phyloP scores from a whole-genome alignment of 1,140 invertebrate species.

The Cotesia vestalis region DNA sequence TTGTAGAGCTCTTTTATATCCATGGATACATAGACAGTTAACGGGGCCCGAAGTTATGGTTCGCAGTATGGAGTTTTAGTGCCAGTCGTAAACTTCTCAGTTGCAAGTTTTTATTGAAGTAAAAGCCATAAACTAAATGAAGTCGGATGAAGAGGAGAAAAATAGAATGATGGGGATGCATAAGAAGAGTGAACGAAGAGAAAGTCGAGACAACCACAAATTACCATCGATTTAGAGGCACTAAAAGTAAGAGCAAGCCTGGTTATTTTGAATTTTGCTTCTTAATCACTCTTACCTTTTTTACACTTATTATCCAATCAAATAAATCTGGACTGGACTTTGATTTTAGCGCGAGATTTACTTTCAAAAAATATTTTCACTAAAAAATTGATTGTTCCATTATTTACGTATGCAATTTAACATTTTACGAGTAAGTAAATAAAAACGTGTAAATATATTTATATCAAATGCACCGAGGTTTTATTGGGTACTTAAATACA shows the following conservation, averaged over 20 bases:
- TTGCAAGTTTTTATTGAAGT: conserved; percentile 29
- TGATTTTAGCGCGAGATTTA: too few relatives aligned
- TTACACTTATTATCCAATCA: conserved; percentile 16
- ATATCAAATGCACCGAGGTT: too few relatives aligned
- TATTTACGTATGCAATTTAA: too few relatives aligned
- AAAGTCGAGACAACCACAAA: conserved; percentile 39
- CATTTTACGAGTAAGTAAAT: too few relatives aligned
- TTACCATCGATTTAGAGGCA: conserved; percentile 42
- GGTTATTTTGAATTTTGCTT: conserved; percentile 33
- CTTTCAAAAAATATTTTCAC: too few relatives aligned
- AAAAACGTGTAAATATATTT: too few relatives aligned
- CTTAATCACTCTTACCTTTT: conserved; percentile 28
- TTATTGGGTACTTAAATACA: too few relatives aligned
- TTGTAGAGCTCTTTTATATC: not conserved
- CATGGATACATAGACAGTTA: not conserved
- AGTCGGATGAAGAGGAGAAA: conserved; percentile 3
- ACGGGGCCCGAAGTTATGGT: conserved; percentile 19
- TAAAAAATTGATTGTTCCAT: too few relatives aligned
- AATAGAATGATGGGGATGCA: not conserved
- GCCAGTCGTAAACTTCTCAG: conserved; percentile 42
- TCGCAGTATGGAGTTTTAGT: conserved; percentile 40
- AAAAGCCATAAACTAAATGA: not conserved
- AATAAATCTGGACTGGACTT: too few relatives aligned
- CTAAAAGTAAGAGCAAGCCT: conserved; percentile 34
- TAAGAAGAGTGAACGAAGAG: conserved; percentile 21